These are phyloP conservation scores for Drosophila erecta DNA, from an alignment of 1,140 invertebrate genomes.

Conservation along the genomic window DNA sequence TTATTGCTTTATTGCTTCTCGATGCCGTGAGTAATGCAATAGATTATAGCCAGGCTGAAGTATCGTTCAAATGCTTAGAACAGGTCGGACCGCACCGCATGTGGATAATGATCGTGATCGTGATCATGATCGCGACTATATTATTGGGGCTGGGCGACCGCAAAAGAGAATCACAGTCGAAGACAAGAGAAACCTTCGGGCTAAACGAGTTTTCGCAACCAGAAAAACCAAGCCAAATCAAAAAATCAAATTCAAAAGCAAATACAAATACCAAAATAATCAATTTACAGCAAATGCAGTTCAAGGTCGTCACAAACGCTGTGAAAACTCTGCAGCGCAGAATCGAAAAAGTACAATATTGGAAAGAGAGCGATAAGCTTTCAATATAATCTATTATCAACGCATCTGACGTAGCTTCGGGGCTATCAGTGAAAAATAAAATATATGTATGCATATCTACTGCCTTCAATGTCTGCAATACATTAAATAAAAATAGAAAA, in stretches of 20 bases:
- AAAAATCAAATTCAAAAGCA: conserved; percentile 9
- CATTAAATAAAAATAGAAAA: background rate
- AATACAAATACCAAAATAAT: conserved; percentile 20
- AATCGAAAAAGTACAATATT: conserved; percentile 3
- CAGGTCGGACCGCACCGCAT: conserved; percentile 20
- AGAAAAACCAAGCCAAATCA: conserved; percentile 6
- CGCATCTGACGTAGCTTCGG: conserved; percentile 11
- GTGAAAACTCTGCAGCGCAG: conserved; percentile 8
- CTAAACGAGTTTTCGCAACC: conserved; percentile 22
- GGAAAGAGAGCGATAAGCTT: background rate
- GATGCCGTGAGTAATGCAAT: conserved; percentile 12
- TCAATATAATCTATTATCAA: conserved; percentile 17
- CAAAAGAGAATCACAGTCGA: conserved; percentile 19
- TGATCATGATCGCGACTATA: conserved; percentile 13
- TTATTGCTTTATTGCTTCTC: background rate
- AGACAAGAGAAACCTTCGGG: conserved; percentile 19
- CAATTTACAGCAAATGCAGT: conserved; percentile 30
- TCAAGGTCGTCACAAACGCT: conserved; percentile 30
- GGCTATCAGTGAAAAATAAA: conserved; percentile 16
- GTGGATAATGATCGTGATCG: conserved; percentile 8
- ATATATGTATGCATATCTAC: background rate
- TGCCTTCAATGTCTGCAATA: conserved; percentile 18
- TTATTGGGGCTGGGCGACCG: conserved; percentile 7
- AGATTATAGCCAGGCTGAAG: background rate
- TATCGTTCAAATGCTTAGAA: conserved; percentile 15